Base-by-base conservation (phyloP, 2,113 vertebrate species). In the Callochromis pleurospilus region DNA sequence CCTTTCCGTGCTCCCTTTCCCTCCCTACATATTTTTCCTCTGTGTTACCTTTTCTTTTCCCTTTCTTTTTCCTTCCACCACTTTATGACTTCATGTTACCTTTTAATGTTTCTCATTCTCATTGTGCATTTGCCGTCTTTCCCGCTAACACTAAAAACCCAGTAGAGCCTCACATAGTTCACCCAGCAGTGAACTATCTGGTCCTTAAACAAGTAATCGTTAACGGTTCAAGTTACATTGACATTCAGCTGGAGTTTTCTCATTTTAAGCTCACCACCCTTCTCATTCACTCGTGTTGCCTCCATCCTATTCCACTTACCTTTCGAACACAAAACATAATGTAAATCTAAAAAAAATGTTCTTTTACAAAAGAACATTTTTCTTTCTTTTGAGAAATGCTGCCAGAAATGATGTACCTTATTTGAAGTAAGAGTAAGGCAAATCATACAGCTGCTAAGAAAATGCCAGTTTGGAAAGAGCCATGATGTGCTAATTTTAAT, bases 111-210 rank as follows among this genome's bases (percentile, higher is more conserved):
- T 42, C 8, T 31, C 14, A 3, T 14, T 83, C 33, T 81, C 19
- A 68, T 40, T 42, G 49, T 82, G 15, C 33, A 12, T 62, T 58
- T 70, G n/a, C 85, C 24, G 14, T 88, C 31, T 53, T 96, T 94
- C 91, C 93, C 85, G 88, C 85, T 90, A 56, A 91, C 58, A 54
- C 42, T 88, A 62, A 83, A 87, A 86, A 87, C 19, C 45, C 49
- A 19, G 73, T 88, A 80, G 85, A 79, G 75, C 73, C 49, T 81
- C 79, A 81, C 21, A 33, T 33, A 33, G 31, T 33, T 33, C 31
- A 33, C 31, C 21, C 21, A 21, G 21, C 21, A 21, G 31, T 33
- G 89, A 89, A 55, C 81, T 80, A 65, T 89, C 62, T 75, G 86
- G 68, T 89, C 75, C 56, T 79, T 89, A 65, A 77, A 89, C 60